Evolutionary conservation across 2,113 vertebrate genomes (phyloP).

Genomic region (Camelus bactrianus): DNA sequence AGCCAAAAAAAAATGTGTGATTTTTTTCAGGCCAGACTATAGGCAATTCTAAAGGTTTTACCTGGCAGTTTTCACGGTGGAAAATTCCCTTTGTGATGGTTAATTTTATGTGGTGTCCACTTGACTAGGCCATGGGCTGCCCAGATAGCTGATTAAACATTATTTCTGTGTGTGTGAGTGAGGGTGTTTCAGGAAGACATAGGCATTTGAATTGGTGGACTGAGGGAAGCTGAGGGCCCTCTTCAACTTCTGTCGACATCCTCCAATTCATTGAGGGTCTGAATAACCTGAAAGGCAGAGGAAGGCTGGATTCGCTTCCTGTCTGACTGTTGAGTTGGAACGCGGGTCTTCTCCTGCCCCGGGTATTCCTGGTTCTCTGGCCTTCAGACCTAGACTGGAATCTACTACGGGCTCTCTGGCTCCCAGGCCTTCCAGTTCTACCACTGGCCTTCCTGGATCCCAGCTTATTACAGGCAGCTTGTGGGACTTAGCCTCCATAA

Average conservation of each 20-base stretch:
- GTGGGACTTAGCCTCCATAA: background rate
- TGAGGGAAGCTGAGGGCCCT: background rate
- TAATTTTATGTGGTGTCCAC: background rate
- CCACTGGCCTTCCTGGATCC: background rate
- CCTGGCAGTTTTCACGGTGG: background rate
- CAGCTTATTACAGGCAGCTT: rapidly evolving
- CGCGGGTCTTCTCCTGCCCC: background rate
- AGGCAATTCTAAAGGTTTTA: background rate
- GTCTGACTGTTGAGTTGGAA: background rate
- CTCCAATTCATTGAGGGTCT: background rate
- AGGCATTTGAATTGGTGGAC: background rate
- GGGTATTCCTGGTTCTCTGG: background rate
- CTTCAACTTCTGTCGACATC: background rate
- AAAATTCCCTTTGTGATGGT: background rate
- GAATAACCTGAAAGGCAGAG: background rate
- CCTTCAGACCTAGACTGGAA: background rate
- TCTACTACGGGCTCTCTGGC: background rate
- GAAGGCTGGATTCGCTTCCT: background rate
- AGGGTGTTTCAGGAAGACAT: background rate
- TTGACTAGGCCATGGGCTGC: background rate
- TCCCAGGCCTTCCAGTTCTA: background rate
- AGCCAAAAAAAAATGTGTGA: background rate
- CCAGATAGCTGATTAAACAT: background rate
- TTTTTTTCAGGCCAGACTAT: background rate
- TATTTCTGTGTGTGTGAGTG: background rate